Evolutionary conservation across 2,113 vertebrate species (phyloP).

Genomic region (Neogobius melanostomus): DNA sequence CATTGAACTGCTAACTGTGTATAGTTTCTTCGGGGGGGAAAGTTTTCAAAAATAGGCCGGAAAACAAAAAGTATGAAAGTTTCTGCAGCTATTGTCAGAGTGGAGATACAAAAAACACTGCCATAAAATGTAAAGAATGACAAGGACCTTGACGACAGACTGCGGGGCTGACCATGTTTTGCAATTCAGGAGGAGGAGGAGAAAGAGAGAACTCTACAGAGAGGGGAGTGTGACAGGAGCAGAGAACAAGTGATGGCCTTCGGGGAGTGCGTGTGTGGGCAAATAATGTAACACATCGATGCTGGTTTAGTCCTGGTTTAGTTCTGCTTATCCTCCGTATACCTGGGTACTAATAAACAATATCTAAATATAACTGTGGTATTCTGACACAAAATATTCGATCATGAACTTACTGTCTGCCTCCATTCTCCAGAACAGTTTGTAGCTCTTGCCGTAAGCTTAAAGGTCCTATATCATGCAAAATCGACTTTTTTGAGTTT

Average conservation of each 20-base stretch:
- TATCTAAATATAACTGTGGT: too few species aligned
- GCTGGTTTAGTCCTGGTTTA: not conserved
- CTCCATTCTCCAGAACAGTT: too few species aligned
- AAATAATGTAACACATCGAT: not conserved
- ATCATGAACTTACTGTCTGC: too few species aligned
- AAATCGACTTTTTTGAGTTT: too few species aligned
- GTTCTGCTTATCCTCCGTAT: too few species aligned
- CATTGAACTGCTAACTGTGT: not conserved
- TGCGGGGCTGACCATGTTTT: conserved; percentile 21
- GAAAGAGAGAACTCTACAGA: conserved; percentile 1
- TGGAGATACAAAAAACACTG: not conserved
- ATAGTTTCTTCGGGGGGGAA: not conserved
- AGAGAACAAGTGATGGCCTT: conserved; percentile 19
- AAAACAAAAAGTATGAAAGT: not conserved
- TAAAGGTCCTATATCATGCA: too few species aligned
- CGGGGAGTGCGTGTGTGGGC: not conserved
- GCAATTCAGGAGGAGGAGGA: conserved; percentile 26
- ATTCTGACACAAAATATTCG: too few species aligned
- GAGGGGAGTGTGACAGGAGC: conserved; percentile 28
- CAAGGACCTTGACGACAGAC: conserved; percentile 42
- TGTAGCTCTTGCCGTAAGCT: too few species aligned
- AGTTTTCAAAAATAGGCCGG: not conserved
- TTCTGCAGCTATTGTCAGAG: not conserved
- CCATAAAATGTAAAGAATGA: conserved; percentile 23
- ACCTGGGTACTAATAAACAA: too few species aligned